Evolutionary conservation across 1,140 invertebrate genomes (phyloP), one percentile per base, ranked within the genome.

Genomic region (Lepidurus apus): DNA sequence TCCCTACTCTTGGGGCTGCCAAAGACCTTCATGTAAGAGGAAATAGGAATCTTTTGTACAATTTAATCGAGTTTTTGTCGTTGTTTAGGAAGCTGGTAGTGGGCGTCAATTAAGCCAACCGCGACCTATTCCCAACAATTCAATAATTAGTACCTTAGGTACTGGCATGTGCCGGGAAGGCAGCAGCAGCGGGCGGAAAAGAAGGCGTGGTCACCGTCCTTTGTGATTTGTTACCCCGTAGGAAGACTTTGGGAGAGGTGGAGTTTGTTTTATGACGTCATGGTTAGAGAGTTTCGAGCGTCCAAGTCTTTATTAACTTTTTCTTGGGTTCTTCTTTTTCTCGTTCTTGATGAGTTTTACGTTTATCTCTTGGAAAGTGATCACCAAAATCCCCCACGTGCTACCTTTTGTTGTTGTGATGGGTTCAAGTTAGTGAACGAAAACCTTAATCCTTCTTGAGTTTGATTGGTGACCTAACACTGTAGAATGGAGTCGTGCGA

Each of bases 1-100:
- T 82, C 73, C 82, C 82, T 9, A 78, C 81, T n/a, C 77, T 82
- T 26, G 81, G 81, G 11, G 80, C 80, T 47, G 77, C 79, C n/a
- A 80, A 79, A 74, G 80, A 80, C n/a, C 80, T 78, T 65, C 81
- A 82, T 53, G 80, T 80, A 80, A 77, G 79, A 73, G 43, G 13
- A n/a, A 11, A 44, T 44, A 47, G 7, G 4, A 47, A 1, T 65
- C 6, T 65, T 7, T 21, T 65, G 6, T 65, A 17, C 45, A 47
- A 65, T 21, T 1, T 65, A 34, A 34, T 3, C 13, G 53, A 65
- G 8, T 65, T 65, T 21, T 21, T 65, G 17, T n/a, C 53, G 13
- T 65, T 65, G n/a, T 65, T 65, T 65, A 65, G 53, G 53, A 65
- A 65, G 53, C 34, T 34, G 34, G 53, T 65, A 65, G n/a, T 65